Base-by-base conservation (phyloP, 2,888 invertebrate genomes). In the Poecilus cupreus region DNA sequence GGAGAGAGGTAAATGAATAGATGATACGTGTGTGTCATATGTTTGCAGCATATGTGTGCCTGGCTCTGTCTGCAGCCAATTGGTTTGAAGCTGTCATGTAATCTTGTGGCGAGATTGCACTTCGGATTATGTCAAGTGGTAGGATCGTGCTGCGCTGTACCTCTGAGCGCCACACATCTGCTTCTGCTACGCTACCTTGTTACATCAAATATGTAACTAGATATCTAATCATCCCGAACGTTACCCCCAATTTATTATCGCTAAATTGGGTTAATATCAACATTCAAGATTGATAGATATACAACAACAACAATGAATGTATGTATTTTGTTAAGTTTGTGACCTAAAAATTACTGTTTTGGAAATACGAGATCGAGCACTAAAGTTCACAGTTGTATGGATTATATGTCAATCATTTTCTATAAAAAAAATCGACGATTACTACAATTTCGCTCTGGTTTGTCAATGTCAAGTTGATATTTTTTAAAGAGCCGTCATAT, bases 61-160 rank as follows among this genome's bases (percentile, higher is more conserved):
- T 54, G 54, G 54, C 13, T 18, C 22, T 57, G 70, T 70, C 72
- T 46, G 72, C 72, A 46, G 22, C 72, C 72, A 72, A 46, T 72
- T 72, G 72, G 72, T 72, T 46, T 72, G 11, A 22, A 43, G 72
- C 72, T 72, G 72, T 72, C 72, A 46, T 72, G 72, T 72, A 46
- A 46, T 46, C 72, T 72, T 72, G 72, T n/a, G 72, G 46, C 24
- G 75, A 75, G 75, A 75, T 75, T 75, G 51, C 75, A 75, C 20
- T 51, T 13, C 75, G 75, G 75, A 75, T 75, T 75, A 75, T 75
- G 75, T 75, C 75, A 75, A 75, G 75, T 51, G 46, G 51, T 32
- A 20, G 6, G 72, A 72, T 72, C 51, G 51, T 51, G 51, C 51
- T 46, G 74, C 6, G 70, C 37, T 8, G 22, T 60, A n/a, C 26